phyloP scores from a whole-genome alignment of 2,888 invertebrate genomes.

The Leptopilina drosophilae region DNA sequence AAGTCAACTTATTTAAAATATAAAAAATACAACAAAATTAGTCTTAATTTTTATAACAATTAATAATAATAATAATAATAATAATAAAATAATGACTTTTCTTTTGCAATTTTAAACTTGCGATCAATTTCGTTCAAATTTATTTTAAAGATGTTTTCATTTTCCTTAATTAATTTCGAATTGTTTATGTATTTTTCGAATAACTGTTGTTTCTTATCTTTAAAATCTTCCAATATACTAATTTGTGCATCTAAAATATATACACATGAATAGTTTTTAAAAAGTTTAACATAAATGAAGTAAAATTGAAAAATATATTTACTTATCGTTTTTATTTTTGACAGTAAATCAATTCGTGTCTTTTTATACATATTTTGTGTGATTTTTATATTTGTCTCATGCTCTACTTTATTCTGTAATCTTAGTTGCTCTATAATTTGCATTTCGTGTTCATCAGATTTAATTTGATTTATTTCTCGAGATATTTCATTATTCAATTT shows the following conservation, averaged over 20 bases:
- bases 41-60: background rate
- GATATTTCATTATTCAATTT: conserved; percentile 59
- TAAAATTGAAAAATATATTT: conserved; percentile 43
- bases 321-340: conserved; percentile 68
- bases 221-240: conserved; percentile 69
- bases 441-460: conserved; percentile 52
- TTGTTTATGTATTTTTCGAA: conserved; percentile 59
- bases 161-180: conserved; percentile 53
- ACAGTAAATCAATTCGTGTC: conserved; percentile 59
- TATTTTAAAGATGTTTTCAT: conserved; percentile 58
- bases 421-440: conserved; percentile 52
- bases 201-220: conserved; percentile 57
- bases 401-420: conserved; percentile 54
- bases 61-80: background rate
- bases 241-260: conserved; percentile 65
- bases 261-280: background rate
- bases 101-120: conserved; percentile 65
- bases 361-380: conserved; percentile 61
- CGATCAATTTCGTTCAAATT: conserved; percentile 58
- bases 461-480: conserved; percentile 56
- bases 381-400: conserved; percentile 55
- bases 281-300: background rate
- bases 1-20: too few relatives aligned
- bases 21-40: too few relatives aligned
- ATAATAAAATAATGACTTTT: conserved; percentile 61